Percentiles rank a stretch among this genome's conserved stretches.
phyloP scores from a whole-genome alignment of 2,113 vertebrate species.

The Callipepla californica region DNA sequence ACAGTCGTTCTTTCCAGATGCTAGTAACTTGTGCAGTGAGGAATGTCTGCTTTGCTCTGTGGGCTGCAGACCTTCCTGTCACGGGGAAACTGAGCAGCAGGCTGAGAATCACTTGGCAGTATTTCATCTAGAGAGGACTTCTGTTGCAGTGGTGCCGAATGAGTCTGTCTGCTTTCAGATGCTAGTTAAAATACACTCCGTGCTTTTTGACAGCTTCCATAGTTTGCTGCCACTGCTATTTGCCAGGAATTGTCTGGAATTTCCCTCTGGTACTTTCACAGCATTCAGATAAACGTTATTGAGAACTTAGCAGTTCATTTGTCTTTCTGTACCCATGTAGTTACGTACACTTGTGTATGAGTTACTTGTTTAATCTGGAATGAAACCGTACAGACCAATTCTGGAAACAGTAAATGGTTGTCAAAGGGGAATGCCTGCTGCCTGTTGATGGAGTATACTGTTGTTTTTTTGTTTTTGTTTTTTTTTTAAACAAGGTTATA shows the following conservation, averaged over 20 bases:
- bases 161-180: neutral
- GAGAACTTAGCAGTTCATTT: neutral
- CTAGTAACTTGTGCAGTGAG: neutral
- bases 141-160: neutral
- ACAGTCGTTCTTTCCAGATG: neutral
- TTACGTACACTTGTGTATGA: rapidly evolving
- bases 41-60: neutral
- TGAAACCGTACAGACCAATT: neutral
- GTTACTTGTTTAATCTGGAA: neutral
- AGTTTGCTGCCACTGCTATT: neutral
- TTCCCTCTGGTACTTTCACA: neutral
- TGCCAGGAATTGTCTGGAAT: neutral
- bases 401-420: neutral
- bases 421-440: neutral
- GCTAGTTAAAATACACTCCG: neutral
- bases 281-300: neutral
- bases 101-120: neutral
- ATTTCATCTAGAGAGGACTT: neutral
- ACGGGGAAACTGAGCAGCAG: neutral
- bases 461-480: no score
- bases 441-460: neutral
- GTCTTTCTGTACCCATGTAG: neutral
- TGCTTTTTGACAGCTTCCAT: neutral
- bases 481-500: neutral
- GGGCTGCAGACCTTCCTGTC: neutral